Evolutionary conservation across 2,797 vertebrate species (phyloP).

Genomic region (Melanotaenia nigrans): DNA sequence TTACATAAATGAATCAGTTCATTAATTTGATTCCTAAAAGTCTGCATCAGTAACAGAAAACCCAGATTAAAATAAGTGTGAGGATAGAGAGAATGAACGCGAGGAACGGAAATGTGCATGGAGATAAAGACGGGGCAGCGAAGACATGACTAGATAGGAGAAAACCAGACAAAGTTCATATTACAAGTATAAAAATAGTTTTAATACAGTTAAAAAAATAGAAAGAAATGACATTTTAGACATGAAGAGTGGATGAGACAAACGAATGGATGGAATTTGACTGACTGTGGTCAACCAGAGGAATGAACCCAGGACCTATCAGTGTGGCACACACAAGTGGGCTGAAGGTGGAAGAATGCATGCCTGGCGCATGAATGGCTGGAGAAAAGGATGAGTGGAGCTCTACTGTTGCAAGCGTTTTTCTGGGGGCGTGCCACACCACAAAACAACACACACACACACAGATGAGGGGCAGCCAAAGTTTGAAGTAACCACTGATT

Average conservation of each 20-base stretch:
- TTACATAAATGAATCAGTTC: no score
- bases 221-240: neutral
- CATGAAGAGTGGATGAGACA: neutral
- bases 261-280: conserved; percentile 61
- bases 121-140: no score
- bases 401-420: conserved; percentile 58
- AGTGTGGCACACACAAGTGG: conserved; percentile 21
- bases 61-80: no score
- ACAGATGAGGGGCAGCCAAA: conserved; percentile 63
- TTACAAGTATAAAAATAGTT: neutral
- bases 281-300: conserved; percentile 60
- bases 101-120: no score
- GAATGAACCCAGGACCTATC: conserved; percentile 54
- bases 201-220: neutral
- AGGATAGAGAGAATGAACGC: no score
- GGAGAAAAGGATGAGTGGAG: conserved; percentile 58
- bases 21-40: neutral
- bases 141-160: neutral
- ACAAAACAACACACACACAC: conserved; percentile 24
- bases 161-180: neutral
- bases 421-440: conserved; percentile 64
- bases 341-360: conserved; percentile 54
- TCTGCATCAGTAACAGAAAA: no score
- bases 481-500: conserved; percentile 68
- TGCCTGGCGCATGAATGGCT: conserved; percentile 27